A percentile compares a stretch with the other conserved stretches of the same genome.
These are phyloP conservation scores for Mormyrus lacerda DNA, from an alignment of 2,113 vertebrate species.

Conservation along the genomic window DNA sequence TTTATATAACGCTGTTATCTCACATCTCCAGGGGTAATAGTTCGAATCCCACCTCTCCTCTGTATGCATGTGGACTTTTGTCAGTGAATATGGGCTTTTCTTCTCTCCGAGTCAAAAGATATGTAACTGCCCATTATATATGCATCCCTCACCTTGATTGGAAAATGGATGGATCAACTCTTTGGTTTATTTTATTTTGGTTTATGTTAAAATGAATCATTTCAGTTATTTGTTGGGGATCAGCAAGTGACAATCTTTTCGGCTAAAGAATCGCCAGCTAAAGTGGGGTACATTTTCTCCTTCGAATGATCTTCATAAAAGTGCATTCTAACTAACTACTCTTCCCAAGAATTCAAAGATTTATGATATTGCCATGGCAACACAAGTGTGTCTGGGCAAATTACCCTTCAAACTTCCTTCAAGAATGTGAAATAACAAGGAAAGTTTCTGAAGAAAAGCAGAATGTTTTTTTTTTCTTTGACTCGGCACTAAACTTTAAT, in stretches of 20 bases:
- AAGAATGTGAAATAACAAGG: constrained; percentile 38
- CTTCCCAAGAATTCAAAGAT: constrained; percentile 50
- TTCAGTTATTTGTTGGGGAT: constrained; percentile 44
- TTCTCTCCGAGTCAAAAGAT: background rate
- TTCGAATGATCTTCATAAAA: constrained; percentile 43
- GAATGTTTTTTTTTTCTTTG: constrained; percentile 5
- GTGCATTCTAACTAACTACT: constrained; percentile 35
- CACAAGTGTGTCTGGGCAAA: constrained; percentile 40
- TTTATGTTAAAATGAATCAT: constrained; percentile 42
- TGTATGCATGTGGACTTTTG: background rate
- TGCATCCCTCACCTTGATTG: background rate
- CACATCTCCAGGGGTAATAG: background rate
- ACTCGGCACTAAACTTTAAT: constrained; percentile 35
- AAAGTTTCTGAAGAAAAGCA: background rate
- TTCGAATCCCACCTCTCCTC: background rate
- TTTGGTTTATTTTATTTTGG: constrained; percentile 14
- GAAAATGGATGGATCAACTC: background rate
- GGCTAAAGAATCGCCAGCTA: constrained; percentile 40
- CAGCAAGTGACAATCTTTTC: constrained; percentile 37
- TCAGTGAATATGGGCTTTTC: background rate
- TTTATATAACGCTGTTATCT: background rate
- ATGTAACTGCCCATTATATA: background rate
- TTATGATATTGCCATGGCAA: constrained; percentile 49
- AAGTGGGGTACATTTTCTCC: constrained; percentile 27
- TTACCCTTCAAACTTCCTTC: constrained; percentile 49